These are phyloP conservation scores for Crax fasciolata DNA, from an alignment of 2,797 vertebrate genomes.

Conservation along the genomic window DNA sequence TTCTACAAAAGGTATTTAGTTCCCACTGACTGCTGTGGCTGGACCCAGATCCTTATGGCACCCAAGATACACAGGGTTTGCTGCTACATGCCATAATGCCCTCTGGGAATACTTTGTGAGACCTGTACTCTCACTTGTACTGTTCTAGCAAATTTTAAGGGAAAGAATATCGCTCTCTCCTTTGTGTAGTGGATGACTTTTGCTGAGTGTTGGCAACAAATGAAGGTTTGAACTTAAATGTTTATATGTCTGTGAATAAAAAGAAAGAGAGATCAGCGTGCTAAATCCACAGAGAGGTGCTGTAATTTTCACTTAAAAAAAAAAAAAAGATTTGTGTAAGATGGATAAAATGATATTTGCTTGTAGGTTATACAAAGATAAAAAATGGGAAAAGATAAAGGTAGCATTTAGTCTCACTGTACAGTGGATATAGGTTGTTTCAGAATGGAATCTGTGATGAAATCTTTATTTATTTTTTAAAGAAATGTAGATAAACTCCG, in stretches of 20 bases:
- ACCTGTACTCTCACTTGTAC: not conserved
- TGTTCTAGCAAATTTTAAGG: not conserved
- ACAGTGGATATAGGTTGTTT: not conserved
- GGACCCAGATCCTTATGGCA: not conserved
- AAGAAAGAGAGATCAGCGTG: not conserved
- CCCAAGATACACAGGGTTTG: not conserved
- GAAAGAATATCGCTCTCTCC: not conserved
- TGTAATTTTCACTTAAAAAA: not conserved
- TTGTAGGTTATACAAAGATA: not conserved
- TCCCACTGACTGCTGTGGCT: not conserved
- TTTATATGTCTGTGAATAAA: not conserved
- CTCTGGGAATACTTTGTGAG: not conserved
- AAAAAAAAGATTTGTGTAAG: rapidly evolving
- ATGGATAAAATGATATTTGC: not conserved
- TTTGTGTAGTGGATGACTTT: not conserved
- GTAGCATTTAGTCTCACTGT: not conserved
- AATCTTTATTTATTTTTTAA: not conserved
- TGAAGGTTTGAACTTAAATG: not conserved
- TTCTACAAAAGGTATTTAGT: not conserved
- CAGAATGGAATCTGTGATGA: not conserved
- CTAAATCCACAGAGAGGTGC: not conserved
- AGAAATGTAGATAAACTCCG: not conserved
- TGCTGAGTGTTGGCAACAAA: not conserved
- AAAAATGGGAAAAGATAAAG: not conserved
- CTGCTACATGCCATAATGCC: not conserved